Evolutionary conservation across 2,797 vertebrate species (phyloP).

Genomic region (Siniperca scherzeri): DNA sequence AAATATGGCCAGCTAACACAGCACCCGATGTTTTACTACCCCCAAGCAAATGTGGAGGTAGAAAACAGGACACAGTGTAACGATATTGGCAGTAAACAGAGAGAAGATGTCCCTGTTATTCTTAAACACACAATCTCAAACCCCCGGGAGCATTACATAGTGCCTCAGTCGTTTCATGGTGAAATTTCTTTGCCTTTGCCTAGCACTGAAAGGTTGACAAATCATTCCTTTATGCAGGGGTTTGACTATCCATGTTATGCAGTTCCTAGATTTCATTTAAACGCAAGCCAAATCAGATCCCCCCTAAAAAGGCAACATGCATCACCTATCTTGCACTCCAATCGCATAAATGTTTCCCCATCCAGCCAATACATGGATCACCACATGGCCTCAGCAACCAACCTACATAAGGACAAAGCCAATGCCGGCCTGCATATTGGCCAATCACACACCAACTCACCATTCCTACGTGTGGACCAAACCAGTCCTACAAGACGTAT

Average conservation of each 20-base stretch:
- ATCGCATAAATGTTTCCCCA: conserved; percentile 38
- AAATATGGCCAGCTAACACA: conserved; percentile 86
- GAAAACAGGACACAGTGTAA: conserved; percentile 76
- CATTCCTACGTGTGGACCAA: conserved; percentile 42
- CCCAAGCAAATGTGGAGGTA: conserved; percentile 69
- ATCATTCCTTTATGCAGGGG: conserved; percentile 69
- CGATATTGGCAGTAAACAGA: conserved; percentile 65
- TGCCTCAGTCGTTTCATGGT: conserved; percentile 66
- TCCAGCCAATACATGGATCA: conserved; percentile 51
- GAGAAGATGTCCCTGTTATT: conserved; percentile 71
- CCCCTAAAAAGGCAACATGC: conserved; percentile 62
- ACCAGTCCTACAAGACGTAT: conserved; percentile 41
- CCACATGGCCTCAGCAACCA: conserved; percentile 16
- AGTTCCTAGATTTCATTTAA: conserved; percentile 73
- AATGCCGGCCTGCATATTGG: conserved; percentile 15
- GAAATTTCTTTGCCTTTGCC: conserved; percentile 71
- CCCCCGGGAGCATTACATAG: conserved; percentile 70
- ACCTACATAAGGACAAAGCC: conserved; percentile 46
- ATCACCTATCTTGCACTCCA: conserved; percentile 38
- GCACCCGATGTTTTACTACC: conserved; percentile 83
- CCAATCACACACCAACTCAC: conserved; percentile 26
- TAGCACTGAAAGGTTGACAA: conserved; percentile 60
- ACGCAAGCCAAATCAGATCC: conserved; percentile 61
- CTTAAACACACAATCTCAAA: conserved; percentile 67
- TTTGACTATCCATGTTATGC: conserved; percentile 77